These are phyloP conservation scores for Hydrocynus forskahlii DNA, from an alignment of 2,797 vertebrate genomes.

Conservation along the genomic window DNA sequence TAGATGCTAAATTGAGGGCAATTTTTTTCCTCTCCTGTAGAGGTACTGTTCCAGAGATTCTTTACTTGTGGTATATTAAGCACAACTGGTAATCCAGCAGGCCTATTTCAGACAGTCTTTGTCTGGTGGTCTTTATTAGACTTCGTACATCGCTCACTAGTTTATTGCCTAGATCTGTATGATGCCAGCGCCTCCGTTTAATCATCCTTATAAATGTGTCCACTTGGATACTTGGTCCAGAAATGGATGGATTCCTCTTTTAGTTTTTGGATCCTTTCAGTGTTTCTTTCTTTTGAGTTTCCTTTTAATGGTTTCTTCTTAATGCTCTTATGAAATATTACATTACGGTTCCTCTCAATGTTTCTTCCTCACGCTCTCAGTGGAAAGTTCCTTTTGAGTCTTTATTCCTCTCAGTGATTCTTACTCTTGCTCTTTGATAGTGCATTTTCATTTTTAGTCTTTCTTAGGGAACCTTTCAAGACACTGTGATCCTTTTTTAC, in stretches of 20 bases:
- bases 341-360: not conserved
- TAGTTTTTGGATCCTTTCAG: not conserved
- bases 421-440: not conserved
- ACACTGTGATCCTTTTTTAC: no score
- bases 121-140: not conserved
- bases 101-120: not conserved
- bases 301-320: not conserved
- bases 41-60: not conserved
- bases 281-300: not conserved
- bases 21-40: not conserved
- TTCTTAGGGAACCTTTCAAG: no score
- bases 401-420: not conserved
- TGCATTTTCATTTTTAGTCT: not conserved
- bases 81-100: not conserved
- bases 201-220: not conserved
- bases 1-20: not conserved
- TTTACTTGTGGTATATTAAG: not conserved
- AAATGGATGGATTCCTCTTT: not conserved
- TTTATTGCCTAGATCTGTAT: not conserved
- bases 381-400: not conserved
- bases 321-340: no score
- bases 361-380: not conserved
- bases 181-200: not conserved
- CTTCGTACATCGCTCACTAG: not conserved
- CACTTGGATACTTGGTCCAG: not conserved